Conservation (phyloP, 2,113 vertebrate genomes). For the Zosterops hypoxanthus region DNA sequence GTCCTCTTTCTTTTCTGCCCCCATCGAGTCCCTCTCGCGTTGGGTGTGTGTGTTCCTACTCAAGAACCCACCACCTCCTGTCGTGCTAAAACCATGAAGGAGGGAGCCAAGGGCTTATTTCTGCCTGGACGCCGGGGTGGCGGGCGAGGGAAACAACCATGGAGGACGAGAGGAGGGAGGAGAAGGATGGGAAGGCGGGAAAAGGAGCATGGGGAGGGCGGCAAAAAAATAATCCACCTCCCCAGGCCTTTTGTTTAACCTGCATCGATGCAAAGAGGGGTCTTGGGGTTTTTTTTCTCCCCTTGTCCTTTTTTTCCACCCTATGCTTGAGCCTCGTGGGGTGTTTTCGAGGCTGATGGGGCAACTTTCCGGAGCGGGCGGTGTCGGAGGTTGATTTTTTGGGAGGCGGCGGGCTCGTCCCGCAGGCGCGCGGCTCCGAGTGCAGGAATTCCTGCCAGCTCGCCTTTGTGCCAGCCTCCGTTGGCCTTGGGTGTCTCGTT, state of each 20-base stretch:
- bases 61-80: constrained; percentile 30
- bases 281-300: background rate
- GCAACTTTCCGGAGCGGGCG: constrained; percentile 4
- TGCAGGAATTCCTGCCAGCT: constrained; percentile 72
- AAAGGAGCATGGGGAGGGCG: background rate
- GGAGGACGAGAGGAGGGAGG: background rate
- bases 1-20: background rate
- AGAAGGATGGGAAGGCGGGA: background rate
- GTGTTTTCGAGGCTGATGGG: background rate
- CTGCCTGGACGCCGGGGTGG: background rate
- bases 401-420: constrained; percentile 15
- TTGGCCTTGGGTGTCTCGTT: constrained; percentile 71
- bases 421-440: constrained; percentile 6
- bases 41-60: constrained; percentile 19
- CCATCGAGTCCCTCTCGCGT: background rate
- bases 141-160: background rate
- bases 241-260: constrained; percentile 55
- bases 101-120: constrained; percentile 39
- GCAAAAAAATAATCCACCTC: background rate
- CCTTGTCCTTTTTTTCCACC: background rate
- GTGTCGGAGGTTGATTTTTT: background rate
- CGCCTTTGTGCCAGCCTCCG: constrained; percentile 73
- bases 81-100: constrained; percentile 22
- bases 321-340: background rate
- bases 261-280: background rate